Percentiles rank a stretch among this genome's conserved stretches.
Conservation (phyloP, 2,888 invertebrate species). For the Ochropleura leucogaster region DNA sequence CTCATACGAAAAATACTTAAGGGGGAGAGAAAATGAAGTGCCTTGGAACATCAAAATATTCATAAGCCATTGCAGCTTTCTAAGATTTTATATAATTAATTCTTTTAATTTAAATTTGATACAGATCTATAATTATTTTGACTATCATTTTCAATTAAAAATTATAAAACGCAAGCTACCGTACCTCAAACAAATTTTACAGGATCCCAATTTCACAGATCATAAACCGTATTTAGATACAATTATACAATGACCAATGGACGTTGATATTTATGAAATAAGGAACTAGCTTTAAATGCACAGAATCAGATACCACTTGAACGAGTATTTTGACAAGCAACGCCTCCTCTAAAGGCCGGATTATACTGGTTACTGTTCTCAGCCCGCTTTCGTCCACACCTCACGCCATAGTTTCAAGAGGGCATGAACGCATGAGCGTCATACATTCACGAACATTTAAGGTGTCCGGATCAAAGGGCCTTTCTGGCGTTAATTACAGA, state of each 20-base stretch:
- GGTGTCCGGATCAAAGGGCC: slow-evolving; percentile 83
- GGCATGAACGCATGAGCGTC: slow-evolving; percentile 76
- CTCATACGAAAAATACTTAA: background rate
- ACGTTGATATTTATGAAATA: background rate
- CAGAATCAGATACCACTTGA: background rate
- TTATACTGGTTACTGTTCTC: background rate
- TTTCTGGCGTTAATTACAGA: slow-evolving; percentile 76
- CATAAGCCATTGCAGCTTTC: background rate
- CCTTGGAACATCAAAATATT: slow-evolving; percentile 17
- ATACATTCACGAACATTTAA: slow-evolving; percentile 79
- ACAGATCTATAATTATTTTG: slow-evolving; percentile 11
- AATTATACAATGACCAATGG: background rate
- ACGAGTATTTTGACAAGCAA: background rate
- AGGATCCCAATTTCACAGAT: slow-evolving; percentile 51
- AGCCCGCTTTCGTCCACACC: slow-evolving; percentile 51
- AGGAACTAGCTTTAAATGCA: background rate
- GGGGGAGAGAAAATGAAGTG: background rate
- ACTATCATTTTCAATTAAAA: slow-evolving; percentile 13
- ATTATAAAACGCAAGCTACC: slow-evolving; percentile 15
- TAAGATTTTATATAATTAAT: background rate
- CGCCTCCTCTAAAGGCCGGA: background rate
- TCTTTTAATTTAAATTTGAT: slow-evolving; percentile 11
- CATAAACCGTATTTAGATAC: slow-evolving; percentile 28
- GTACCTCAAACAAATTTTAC: slow-evolving; percentile 20
- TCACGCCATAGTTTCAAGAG: slow-evolving; percentile 54